These are phyloP conservation scores for Deroptyus accipitrinus DNA, from an alignment of 2,113 vertebrate species.

Conservation along the genomic window DNA sequence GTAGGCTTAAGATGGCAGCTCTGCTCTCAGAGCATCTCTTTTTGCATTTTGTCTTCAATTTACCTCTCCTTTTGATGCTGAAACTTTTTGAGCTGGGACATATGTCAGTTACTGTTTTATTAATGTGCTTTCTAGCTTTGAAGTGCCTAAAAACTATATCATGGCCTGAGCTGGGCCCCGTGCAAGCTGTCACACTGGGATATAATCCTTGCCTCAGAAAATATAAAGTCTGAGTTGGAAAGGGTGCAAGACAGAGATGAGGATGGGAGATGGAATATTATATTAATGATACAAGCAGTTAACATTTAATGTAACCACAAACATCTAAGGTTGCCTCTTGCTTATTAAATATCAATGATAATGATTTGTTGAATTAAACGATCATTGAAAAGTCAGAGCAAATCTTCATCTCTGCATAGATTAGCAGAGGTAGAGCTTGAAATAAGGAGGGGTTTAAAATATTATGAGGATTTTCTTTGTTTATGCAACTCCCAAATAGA, in stretches of 20 bases:
- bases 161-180: not conserved
- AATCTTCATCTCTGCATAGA: not conserved
- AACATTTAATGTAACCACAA: not conserved
- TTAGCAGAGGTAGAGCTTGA: not conserved
- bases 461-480: not conserved
- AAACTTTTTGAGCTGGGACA: not conserved
- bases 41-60: not conserved
- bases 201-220: not conserved
- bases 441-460: not conserved
- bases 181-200: not conserved
- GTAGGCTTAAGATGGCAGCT: not conserved
- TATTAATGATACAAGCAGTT: not conserved
- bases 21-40: not conserved
- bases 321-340: not conserved
- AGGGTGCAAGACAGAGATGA: not conserved
- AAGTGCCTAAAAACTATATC: not conserved
- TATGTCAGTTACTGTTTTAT: not conserved
- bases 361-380: not conserved
- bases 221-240: not conserved
- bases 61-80: not conserved
- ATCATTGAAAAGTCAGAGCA: not conserved
- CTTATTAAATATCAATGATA: not conserved
- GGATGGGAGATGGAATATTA: not conserved
- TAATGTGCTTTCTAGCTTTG: not conserved
- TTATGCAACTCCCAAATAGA: not conserved